Evolutionary conservation across 2,113 vertebrate species (phyloP).

Genomic region (Callocephalon fimbriatum): DNA sequence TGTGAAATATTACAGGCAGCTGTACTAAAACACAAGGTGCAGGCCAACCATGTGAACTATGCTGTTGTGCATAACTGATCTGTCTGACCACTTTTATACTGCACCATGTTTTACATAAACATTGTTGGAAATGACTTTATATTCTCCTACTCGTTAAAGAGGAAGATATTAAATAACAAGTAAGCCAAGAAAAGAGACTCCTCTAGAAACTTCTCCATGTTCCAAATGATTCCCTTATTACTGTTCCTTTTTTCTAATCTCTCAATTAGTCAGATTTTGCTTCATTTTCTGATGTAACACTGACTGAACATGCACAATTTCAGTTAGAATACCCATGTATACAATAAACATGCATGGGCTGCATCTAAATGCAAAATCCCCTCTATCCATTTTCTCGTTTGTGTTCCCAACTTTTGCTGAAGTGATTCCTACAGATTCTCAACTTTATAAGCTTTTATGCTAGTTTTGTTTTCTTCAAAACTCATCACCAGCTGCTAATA

Average conservation of each 20-base stretch:
- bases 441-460: neutral
- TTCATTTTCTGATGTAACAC: neutral
- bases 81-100: neutral
- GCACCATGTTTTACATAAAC: neutral
- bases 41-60: neutral
- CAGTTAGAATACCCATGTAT: neutral
- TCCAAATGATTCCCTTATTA: neutral
- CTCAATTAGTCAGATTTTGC: neutral
- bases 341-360: neutral
- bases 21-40: neutral
- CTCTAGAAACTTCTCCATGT: neutral
- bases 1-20: neutral
- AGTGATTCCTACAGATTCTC: neutral
- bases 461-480: neutral
- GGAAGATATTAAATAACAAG: neutral
- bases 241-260: neutral
- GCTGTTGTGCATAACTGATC: neutral
- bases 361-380: neutral
- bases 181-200: neutral
- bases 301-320: neutral
- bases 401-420: neutral
- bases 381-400: neutral
- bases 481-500: neutral
- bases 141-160: neutral
- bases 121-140: neutral